Conservation (phyloP, 2,797 vertebrate species). For the Periophthalmus magnuspinnatus region DNA sequence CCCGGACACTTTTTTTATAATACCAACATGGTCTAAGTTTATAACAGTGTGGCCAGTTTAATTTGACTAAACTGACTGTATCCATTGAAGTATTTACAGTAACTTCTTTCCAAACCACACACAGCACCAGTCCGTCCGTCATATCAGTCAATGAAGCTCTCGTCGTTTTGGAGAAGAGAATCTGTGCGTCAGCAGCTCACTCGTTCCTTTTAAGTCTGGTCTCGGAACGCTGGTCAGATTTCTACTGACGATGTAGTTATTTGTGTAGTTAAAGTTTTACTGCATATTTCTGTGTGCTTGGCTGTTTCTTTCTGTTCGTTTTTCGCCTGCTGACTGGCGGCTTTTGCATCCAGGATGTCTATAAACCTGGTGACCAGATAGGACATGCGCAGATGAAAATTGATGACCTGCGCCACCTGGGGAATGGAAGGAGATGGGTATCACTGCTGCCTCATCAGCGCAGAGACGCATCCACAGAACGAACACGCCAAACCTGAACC, state of each 20-base stretch:
- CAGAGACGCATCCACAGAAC: slow-evolving; percentile 5
- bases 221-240: background rate
- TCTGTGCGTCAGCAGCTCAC: slow-evolving; percentile 3
- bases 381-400: slow-evolving; percentile 48
- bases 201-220: background rate
- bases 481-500: background rate
- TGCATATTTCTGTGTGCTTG: background rate
- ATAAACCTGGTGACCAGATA: slow-evolving; percentile 34
- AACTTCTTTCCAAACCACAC: background rate
- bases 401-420: slow-evolving; percentile 54
- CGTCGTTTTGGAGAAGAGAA: background rate
- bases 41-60: background rate
- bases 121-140: background rate
- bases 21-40: too few relatives aligned
- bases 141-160: background rate
- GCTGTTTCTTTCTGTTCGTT: slow-evolving; percentile 2
- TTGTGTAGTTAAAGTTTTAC: slow-evolving; percentile 16
- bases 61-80: background rate
- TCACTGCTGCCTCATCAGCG: slow-evolving; percentile 39
- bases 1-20: background rate
- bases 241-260: slow-evolving; percentile 13
- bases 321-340: slow-evolving; percentile 11
- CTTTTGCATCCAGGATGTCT: slow-evolving; percentile 22
- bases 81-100: background rate
- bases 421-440: slow-evolving; percentile 46